Evolutionary conservation across 1,140 invertebrate species (phyloP).

Genomic region (Philopotamus ludificatus): DNA sequence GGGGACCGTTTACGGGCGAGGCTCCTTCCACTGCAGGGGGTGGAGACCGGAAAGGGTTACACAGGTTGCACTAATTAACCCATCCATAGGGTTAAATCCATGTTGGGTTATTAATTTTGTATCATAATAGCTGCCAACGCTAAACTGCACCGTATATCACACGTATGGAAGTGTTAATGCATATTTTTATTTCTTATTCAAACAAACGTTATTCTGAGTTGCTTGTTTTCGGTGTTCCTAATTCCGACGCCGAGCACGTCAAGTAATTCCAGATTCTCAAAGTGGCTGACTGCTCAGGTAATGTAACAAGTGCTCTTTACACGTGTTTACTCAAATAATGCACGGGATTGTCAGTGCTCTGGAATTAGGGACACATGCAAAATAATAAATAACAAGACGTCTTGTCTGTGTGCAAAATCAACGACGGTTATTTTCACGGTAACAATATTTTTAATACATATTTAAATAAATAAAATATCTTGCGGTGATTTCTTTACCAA

Average conservation of each 20-base stretch:
- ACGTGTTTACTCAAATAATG: constrained; percentile 12
- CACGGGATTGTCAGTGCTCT: constrained; percentile 2
- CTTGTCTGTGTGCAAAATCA: too few relatives aligned
- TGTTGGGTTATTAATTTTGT: constrained; percentile 19
- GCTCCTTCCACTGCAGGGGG: not conserved
- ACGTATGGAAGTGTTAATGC: not conserved
- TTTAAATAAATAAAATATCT: too few relatives aligned
- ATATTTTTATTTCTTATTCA: not conserved
- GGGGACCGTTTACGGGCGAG: not conserved
- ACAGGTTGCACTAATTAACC: constrained; percentile 25
- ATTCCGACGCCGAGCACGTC: not conserved
- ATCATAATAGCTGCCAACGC: not conserved
- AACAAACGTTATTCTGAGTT: too few relatives aligned
- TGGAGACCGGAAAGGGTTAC: not conserved
- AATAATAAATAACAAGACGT: not conserved
- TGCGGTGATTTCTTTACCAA: too few relatives aligned
- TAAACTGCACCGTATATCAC: not conserved
- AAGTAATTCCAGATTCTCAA: not conserved
- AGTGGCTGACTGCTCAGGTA: not conserved
- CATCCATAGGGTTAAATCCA: constrained; percentile 16
- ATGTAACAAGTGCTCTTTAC: not conserved
- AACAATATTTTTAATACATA: too few relatives aligned
- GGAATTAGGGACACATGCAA: constrained; percentile 1
- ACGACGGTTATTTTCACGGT: too few relatives aligned
- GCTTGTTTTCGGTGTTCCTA: not conserved